These are phyloP conservation scores for Aspidapion aeneum DNA, from an alignment of 2,888 invertebrate genomes.

Conservation along the genomic window DNA sequence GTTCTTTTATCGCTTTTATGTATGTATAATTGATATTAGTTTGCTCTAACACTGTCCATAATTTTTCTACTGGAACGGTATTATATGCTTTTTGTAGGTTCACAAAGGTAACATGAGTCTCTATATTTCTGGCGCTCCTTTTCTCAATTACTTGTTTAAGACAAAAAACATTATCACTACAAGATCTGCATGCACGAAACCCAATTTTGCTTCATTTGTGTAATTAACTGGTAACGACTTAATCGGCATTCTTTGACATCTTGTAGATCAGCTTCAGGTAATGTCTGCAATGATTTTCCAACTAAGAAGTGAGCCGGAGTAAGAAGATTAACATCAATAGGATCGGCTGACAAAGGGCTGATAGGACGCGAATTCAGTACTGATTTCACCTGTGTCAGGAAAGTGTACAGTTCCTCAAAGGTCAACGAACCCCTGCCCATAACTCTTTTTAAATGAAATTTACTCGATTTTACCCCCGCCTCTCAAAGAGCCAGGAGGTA, in stretches of 20 bases:
- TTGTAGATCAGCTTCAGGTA: constrained; percentile 1
- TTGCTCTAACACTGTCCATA: too few species aligned
- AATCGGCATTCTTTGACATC: not conserved
- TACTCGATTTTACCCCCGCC: constrained; percentile 8
- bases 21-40: too few species aligned
- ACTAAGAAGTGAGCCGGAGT: constrained; percentile 11
- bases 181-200: too few species aligned
- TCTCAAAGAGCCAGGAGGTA: constrained; percentile 5
- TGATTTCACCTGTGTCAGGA: constrained; percentile 5
- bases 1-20: too few species aligned
- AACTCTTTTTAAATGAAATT: constrained; percentile 5
- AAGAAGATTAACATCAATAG: not conserved
- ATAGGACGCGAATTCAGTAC: constrained; percentile 3
- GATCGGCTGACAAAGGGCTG: constrained; percentile 2
- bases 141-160: too few species aligned
- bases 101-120: too few species aligned
- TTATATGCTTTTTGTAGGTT: too few species aligned
- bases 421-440: constrained; percentile 1
- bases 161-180: too few species aligned
- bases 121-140: too few species aligned
- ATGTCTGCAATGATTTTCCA: not conserved
- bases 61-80: too few species aligned
- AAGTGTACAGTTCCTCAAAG: constrained; percentile 9
- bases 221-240: not conserved
- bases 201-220: constrained; percentile 4